A percentile compares a stretch with the other conserved stretches of the same genome.
Evolutionary conservation across 2,113 vertebrate genomes (phyloP).

Genomic region (Burhinus oedicnemus): DNA sequence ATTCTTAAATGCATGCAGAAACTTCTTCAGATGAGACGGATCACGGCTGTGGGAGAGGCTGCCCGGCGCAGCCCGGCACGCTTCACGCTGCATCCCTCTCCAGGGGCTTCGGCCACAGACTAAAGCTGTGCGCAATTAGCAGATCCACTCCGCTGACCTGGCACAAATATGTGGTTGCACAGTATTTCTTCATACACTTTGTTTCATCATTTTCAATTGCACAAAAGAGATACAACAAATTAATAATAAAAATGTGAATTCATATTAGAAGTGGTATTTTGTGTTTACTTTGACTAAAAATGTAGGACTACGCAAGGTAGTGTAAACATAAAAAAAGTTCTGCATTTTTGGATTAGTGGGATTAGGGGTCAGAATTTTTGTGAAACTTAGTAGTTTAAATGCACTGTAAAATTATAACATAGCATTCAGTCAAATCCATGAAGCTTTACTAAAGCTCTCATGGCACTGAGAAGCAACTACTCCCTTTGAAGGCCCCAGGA

Average conservation of each 20-base stretch:
- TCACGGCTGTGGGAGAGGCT: neutral
- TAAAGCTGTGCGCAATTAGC: neutral
- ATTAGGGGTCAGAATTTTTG: slow-evolving; percentile 10
- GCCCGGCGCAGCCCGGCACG: neutral
- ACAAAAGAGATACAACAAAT: neutral
- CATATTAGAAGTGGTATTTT: neutral
- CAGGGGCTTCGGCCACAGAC: neutral
- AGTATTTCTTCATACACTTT: neutral
- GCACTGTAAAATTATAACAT: slow-evolving; percentile 4
- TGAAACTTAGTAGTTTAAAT: slow-evolving; percentile 5
- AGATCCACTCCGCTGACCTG: neutral
- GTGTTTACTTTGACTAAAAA: neutral
- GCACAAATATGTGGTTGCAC: neutral
- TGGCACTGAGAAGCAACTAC: neutral
- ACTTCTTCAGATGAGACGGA: neutral
- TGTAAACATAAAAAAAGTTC: neutral
- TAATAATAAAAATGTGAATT: neutral
- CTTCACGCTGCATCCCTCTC: neutral
- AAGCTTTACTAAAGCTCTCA: slow-evolving; percentile 23
- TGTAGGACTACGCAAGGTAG: neutral
- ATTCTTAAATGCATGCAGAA: neutral
- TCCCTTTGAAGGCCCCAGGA: neutral
- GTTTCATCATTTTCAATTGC: neutral
- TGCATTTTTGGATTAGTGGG: slow-evolving; percentile 11
- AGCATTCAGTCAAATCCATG: slow-evolving; percentile 2